Percentiles rank a stretch among this genome's conserved stretches.
These are phyloP conservation scores for Sialis lutaria DNA, from an alignment of 2,888 invertebrate species.

Conservation along the genomic window DNA sequence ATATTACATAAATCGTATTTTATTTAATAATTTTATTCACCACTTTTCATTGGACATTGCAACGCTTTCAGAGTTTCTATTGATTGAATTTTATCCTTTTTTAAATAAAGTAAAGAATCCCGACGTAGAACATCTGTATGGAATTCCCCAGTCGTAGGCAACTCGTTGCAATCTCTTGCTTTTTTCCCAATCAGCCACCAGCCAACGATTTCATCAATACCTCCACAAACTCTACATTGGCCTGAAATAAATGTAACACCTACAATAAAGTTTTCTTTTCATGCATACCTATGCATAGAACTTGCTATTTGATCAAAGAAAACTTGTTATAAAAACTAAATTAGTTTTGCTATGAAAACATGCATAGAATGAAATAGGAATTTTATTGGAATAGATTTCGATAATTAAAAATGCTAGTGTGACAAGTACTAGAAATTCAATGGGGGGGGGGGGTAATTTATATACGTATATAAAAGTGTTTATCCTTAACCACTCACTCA, in stretches of 20 bases:
- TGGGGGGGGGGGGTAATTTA: too few relatives aligned
- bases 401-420: too few relatives aligned
- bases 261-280: not conserved
- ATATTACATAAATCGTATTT: too few relatives aligned
- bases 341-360: too few relatives aligned
- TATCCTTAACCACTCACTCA: too few relatives aligned
- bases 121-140: constrained; percentile 16
- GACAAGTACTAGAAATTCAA: too few relatives aligned
- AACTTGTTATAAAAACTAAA: too few relatives aligned
- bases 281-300: too few relatives aligned
- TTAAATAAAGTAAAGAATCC: constrained; percentile 10
- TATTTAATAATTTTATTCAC: too few relatives aligned
- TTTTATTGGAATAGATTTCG: constrained; percentile 3
- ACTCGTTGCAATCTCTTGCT: constrained; percentile 20
- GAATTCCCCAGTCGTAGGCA: constrained; percentile 16
- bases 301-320: too few relatives aligned
- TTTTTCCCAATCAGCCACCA: constrained; percentile 18
- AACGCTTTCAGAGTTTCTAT: not conserved
- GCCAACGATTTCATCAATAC: constrained; percentile 18
- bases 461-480: too few relatives aligned
- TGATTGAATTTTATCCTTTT: constrained; percentile 11
- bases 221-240: constrained; percentile 21
- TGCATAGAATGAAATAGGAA: not conserved
- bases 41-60: not conserved
- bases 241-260: constrained; percentile 13